A percentile compares a stretch with the other conserved stretches of the same genome.
Evolutionary conservation across 2,113 vertebrate species (phyloP).

Genomic region (Rutilus rutilus): DNA sequence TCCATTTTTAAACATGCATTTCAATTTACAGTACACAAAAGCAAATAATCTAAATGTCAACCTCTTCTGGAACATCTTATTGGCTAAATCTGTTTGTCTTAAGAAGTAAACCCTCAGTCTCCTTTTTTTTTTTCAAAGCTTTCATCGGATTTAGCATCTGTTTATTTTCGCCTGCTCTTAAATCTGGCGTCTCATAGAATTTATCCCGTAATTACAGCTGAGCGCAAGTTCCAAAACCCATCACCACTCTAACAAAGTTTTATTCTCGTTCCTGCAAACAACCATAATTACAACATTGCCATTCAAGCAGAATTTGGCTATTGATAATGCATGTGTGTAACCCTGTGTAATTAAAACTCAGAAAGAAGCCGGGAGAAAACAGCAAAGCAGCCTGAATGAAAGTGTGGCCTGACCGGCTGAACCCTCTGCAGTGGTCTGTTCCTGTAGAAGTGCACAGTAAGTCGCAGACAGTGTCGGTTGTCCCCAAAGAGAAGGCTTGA

Average conservation of each 20-base stretch:
- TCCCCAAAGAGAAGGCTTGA: constrained; percentile 48
- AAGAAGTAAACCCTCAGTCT: not conserved
- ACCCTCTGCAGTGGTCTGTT: not conserved
- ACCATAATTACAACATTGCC: constrained; percentile 66
- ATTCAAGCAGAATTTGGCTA: constrained; percentile 64
- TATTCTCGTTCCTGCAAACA: constrained; percentile 55
- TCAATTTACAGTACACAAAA: constrained; percentile 20
- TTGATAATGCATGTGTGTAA: constrained; percentile 57
- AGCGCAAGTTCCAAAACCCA: constrained; percentile 59
- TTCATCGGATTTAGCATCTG: constrained; percentile 46
- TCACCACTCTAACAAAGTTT: constrained; percentile 59
- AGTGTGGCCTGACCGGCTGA: not conserved
- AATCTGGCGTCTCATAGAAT: constrained; percentile 52
- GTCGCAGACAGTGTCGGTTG: constrained; percentile 56
- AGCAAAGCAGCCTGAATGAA: constrained; percentile 6
- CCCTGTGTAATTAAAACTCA: constrained; percentile 61
- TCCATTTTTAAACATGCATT: not conserved
- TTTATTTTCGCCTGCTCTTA: constrained; percentile 20
- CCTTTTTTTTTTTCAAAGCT: constrained; percentile 10
- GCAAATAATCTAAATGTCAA: not conserved
- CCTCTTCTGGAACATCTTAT: not conserved
- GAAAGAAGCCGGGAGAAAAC: constrained; percentile 25
- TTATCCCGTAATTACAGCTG: constrained; percentile 66
- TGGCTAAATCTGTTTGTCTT: constrained; percentile 21
- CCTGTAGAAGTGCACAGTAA: constrained; percentile 35